A percentile compares a stretch with the other conserved stretches of the same genome.
Conservation (phyloP, 92 coral and sea anemone species). For the Scolanthus callimorphus region DNA sequence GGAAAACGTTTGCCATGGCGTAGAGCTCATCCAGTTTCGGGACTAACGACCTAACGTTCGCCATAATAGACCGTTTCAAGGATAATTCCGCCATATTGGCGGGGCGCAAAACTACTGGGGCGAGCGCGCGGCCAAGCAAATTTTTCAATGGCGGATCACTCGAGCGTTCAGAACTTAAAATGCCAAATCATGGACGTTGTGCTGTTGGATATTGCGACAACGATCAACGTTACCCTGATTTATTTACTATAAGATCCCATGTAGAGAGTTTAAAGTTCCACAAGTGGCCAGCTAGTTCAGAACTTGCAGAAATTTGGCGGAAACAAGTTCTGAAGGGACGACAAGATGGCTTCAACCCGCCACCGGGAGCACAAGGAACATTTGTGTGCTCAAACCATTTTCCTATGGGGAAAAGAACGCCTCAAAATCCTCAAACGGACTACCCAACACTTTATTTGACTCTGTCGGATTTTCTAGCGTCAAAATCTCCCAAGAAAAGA, state of each 20-base stretch:
- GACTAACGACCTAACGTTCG: no score
- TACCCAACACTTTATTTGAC: constrained; percentile 44
- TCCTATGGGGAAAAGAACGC: constrained; percentile 39
- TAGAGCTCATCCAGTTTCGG: no score
- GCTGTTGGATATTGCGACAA: constrained; percentile 1
- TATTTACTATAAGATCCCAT: not conserved
- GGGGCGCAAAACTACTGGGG: constrained; percentile 1
- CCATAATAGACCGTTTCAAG: not conserved
- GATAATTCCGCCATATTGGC: not conserved
- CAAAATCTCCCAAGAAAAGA: constrained; percentile 32
- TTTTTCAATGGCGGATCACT: not conserved
- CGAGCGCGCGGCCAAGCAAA: not conserved
- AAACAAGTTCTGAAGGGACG: constrained; percentile 43
- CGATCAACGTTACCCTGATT: not conserved
- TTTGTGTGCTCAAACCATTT: constrained; percentile 52
- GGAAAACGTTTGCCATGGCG: no score
- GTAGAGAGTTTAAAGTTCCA: not conserved
- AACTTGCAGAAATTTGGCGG: constrained; percentile 42
- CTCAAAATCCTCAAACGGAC: constrained; percentile 30
- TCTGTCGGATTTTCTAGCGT: constrained; percentile 22
- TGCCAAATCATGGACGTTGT: not conserved
- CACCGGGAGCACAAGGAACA: constrained; percentile 40
- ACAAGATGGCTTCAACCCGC: constrained; percentile 28
- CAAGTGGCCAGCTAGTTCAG: constrained; percentile 8
- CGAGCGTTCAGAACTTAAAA: not conserved